A percentile compares a stretch with the other conserved stretches of the same genome.
phyloP scores from a whole-genome alignment of 2,797 vertebrate species.

The Cottoperca gobio region DNA sequence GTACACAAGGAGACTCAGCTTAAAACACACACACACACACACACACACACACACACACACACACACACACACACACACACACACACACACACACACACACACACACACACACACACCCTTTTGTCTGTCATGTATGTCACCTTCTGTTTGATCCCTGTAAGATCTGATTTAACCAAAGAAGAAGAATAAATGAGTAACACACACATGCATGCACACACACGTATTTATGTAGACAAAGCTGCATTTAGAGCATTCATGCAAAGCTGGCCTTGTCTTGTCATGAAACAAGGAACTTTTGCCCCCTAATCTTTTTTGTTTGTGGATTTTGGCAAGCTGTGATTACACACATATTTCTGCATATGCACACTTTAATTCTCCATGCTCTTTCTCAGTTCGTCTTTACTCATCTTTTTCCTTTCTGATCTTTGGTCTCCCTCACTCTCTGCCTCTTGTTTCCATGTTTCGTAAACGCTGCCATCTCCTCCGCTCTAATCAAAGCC shows the following conservation, averaged over 20 bases:
- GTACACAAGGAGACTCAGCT: conserved; percentile 41
- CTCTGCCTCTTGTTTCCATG: conserved; percentile 31
- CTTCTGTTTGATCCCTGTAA: conserved; percentile 47
- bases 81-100: conserved; percentile 3
- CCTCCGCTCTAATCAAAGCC: conserved; percentile 69
- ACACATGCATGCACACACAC: background rate
- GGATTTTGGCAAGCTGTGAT: background rate
- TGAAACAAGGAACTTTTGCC: conserved; percentile 23
- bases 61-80: background rate
- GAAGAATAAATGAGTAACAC: conserved; percentile 43
- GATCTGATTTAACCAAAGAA: conserved; percentile 8
- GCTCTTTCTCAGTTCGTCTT: conserved; percentile 14
- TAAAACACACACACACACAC: conserved; percentile 4
- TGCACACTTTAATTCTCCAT: background rate
- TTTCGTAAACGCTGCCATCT: conserved; percentile 57
- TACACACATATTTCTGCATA: background rate
- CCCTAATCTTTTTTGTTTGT: background rate
- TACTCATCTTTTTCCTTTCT: conserved; percentile 28
- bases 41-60: conserved; percentile 2
- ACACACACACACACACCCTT: conserved; percentile 7
- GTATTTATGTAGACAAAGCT: background rate
- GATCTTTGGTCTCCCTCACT: conserved; percentile 16
- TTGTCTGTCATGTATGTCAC: conserved; percentile 14
- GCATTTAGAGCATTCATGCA: conserved; percentile 19
- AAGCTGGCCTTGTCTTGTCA: conserved; percentile 19